A percentile compares a stretch with the other conserved stretches of the same genome.
These are phyloP conservation scores for Pecten maximus DNA, from an alignment of 2,888 invertebrate species.

Conservation along the genomic window DNA sequence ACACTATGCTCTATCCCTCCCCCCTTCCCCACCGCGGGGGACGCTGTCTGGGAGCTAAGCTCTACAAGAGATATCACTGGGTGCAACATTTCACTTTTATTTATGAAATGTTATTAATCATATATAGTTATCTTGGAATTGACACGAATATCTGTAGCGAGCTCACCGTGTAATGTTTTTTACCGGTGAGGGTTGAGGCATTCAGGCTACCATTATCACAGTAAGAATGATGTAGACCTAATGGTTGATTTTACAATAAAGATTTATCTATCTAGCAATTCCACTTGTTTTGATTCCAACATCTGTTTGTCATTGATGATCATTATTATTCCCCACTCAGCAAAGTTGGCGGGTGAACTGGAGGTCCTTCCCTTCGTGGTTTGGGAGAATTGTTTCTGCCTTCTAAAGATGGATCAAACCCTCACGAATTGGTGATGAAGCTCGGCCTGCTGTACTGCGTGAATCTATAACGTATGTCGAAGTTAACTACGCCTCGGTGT, in stretches of 20 bases:
- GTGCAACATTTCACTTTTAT: not conserved
- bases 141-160: not conserved
- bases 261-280: not conserved
- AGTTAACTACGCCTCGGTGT: too few relatives aligned
- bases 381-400: too few relatives aligned
- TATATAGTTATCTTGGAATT: not conserved
- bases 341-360: not conserved
- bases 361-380: not conserved
- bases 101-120: constrained; percentile 6
- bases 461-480: too few relatives aligned
- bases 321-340: not conserved
- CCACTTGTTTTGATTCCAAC: not conserved
- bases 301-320: not conserved
- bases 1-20: not conserved
- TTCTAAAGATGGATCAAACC: too few relatives aligned
- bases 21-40: not conserved
- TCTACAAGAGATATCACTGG: not conserved
- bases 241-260: not conserved
- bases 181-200: not conserved
- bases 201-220: not conserved
- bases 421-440: too few relatives aligned
- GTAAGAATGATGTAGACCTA: not conserved
- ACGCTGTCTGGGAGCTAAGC: not conserved
- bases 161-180: not conserved
- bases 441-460: too few relatives aligned